Evolutionary conservation across 2,797 vertebrate genomes (phyloP).

Genomic region (Cossypha niveicapilla): DNA sequence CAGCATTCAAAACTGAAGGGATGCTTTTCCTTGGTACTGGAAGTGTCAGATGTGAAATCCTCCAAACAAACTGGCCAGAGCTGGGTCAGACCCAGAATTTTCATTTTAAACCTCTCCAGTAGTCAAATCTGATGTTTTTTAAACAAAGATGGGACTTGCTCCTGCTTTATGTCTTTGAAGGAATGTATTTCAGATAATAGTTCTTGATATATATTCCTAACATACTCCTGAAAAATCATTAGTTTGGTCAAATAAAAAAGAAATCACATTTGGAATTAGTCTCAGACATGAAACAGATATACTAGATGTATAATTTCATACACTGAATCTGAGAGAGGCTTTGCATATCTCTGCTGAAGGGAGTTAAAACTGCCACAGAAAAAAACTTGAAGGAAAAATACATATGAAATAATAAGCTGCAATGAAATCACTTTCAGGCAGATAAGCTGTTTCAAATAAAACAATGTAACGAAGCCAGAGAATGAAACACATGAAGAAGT

Average conservation of each 20-base stretch:
- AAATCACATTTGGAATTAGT: background rate
- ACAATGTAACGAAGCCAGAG: background rate
- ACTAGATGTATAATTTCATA: background rate
- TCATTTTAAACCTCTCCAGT: background rate
- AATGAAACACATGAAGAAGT: background rate
- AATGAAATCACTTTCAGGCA: background rate
- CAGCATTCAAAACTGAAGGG: background rate
- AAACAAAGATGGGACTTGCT: background rate
- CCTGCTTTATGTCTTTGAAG: background rate
- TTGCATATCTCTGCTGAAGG: background rate
- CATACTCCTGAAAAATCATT: background rate
- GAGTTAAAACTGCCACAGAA: background rate
- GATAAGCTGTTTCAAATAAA: background rate
- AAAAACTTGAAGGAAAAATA: background rate
- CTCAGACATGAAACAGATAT: background rate
- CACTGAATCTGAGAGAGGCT: background rate
- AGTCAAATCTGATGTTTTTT: background rate
- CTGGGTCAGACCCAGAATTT: background rate
- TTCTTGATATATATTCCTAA: background rate
- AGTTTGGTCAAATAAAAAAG: background rate
- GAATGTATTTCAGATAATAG: background rate
- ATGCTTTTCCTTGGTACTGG: background rate
- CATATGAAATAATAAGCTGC: background rate
- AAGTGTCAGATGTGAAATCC: background rate
- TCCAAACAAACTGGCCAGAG: background rate